phyloP scores from a whole-genome alignment of 2,888 invertebrate species.

The Aricia artaxerxes region DNA sequence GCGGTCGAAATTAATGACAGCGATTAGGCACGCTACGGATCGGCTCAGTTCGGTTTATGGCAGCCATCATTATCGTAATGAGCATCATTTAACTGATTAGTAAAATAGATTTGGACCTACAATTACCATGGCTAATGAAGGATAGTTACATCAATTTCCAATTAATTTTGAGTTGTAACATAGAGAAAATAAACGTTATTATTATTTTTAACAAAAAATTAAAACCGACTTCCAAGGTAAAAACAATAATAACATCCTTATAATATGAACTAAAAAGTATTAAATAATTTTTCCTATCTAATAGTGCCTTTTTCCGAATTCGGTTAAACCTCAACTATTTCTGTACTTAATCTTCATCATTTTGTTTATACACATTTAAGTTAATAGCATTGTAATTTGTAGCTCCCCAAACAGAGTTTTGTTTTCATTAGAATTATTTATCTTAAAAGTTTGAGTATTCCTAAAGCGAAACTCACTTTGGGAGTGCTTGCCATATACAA shows the following conservation, averaged over 20 bases:
- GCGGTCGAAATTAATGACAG: slow-evolving; percentile 19
- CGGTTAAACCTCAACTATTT: too few relatives aligned
- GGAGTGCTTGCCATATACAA: not conserved
- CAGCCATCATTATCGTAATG: slow-evolving; percentile 9
- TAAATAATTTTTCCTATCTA: too few relatives aligned
- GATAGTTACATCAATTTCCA: not conserved
- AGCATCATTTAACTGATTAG: slow-evolving; percentile 13
- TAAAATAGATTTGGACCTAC: not conserved
- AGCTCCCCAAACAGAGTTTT: too few relatives aligned
- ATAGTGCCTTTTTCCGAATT: too few relatives aligned
- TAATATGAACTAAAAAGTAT: too few relatives aligned
- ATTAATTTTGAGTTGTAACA: not conserved
- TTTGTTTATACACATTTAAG: too few relatives aligned
- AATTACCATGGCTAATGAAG: not conserved
- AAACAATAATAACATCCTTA: too few relatives aligned
- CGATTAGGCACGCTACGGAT: not conserved
- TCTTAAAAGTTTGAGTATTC: not conserved
- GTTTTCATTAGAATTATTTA: not conserved
- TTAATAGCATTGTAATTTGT: too few relatives aligned
- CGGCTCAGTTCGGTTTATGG: slow-evolving; percentile 6
- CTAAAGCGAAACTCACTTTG: not conserved
- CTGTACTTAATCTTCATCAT: too few relatives aligned
- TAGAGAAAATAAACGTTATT: too few relatives aligned
- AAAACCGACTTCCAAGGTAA: too few relatives aligned
- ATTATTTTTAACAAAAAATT: too few relatives aligned